Base-by-base conservation (phyloP, 2,113 vertebrate genomes). In the Aviceda subcristata region DNA sequence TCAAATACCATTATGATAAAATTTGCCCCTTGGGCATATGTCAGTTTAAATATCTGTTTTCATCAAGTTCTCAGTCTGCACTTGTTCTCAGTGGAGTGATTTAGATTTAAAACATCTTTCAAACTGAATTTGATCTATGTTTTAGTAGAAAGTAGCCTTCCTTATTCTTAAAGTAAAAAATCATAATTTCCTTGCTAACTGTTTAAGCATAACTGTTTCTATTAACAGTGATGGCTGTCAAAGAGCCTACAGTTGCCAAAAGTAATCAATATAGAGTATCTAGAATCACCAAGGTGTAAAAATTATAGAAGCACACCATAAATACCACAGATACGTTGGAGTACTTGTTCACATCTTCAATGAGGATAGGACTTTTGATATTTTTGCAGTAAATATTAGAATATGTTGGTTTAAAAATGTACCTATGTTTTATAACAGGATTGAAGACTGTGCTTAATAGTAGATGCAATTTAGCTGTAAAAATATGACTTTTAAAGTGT, bases 31-130 rank as follows among this genome's bases (percentile, higher is more conserved):
- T 93, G 96, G 88, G 94, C 17, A 5, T 95, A 90, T 85, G 92
- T 88, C 77, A 73, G 95, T 96, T 97, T 96, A 97, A 97, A 96
- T 97, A 97, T 94, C 97, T 97, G 81, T 94, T 96, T 79, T 96
- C 95, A 90, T 95, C 75, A 93, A 87, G 91, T 96, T 97, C 86
- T 76, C 94, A 95, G 84, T 86, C 92, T 94, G 93, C 50, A 92
- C 68, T 94, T 96, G 85, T 94, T 97, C 95, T 97, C 96, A 84
- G 96, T 97, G 97, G 88, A 96, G 90, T 88, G 75, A 96, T 96
- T 96, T 94, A 93, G 81, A 97, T 94, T 86, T 95, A 96, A 97
- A 94, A 86, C 56, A 82, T 85, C 88, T 88, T 95, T 90, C 94
- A 95, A 97, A 97, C 84, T 89, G 74, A 97, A 91, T 86, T 80